Base-by-base conservation (phyloP, 2,113 vertebrate genomes). In the Xerus inauris region DNA sequence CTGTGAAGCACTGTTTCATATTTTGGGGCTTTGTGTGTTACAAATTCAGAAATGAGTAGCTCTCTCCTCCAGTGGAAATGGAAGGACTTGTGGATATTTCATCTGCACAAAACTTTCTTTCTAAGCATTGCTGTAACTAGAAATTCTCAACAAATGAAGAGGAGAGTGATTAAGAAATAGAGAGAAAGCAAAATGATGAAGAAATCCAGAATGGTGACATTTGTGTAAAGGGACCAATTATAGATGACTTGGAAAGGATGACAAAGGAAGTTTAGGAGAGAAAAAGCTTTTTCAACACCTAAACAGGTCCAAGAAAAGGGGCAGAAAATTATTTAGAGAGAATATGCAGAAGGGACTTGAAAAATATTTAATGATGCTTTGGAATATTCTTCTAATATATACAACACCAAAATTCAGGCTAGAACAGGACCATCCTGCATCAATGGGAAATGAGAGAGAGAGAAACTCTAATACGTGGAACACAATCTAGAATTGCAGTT, bases 11-110 rank as follows among this genome's bases (percentile, higher is more conserved):
- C 51, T 96, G 24, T 59, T 91, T 91, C 38, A 69, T 13, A 62
- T 86, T 59, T 79, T 28, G 59, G 8, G 9, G 8, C 5, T 81
- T 38, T 40, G 2, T 6, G 2, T 72, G 26, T 47, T 81, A 64
- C 20, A 8, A 82, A 92, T 76, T 93, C 42, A 95, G 76, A 89
- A 92, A 94, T 93, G 10, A 26, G 19, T 87, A 87, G 12, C 38
- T 96, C 59, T 94, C 11, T 57, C 17, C 57, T 88, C 45, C 35
- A 75, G 45, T 71, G 65, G 40, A 95, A 94, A 49, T 49, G 35
- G 35, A 91, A 40, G 19, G 62, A 17, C 17, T 32, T 14, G 3
- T 65, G 71, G 76, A 51, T 62, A 17, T 89, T 89, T 84, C 40
- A 28, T 77, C 69, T 92, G 5, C 38, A 73, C 24, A 59, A 75